These are phyloP conservation scores for Phalangium opilio DNA, from an alignment of 2,888 invertebrate species.

Conservation along the genomic window DNA sequence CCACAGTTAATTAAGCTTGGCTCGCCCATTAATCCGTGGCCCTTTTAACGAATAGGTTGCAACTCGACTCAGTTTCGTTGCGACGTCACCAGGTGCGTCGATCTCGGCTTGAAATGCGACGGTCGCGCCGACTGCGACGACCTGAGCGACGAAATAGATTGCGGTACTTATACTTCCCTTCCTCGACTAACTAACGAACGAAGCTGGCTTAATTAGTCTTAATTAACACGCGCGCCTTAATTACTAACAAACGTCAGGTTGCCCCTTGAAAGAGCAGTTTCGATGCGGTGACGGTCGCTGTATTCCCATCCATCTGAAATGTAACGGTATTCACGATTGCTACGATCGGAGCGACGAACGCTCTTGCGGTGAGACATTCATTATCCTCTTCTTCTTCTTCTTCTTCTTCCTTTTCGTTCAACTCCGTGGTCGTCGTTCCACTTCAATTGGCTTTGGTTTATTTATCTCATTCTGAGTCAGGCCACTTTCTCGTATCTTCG, in stretches of 20 bases:
- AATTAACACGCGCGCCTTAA: no score
- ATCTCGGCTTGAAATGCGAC: slow-evolving; percentile 41
- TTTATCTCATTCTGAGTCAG: no score
- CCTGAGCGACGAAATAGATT: slow-evolving; percentile 39
- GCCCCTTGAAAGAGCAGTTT: slow-evolving; percentile 35
- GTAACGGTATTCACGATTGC: slow-evolving; percentile 31
- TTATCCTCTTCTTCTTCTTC: no score
- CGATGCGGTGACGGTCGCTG: slow-evolving; percentile 45
- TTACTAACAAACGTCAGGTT: no score
- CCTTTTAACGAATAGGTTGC: neutral
- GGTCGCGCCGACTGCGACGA: slow-evolving; percentile 43
- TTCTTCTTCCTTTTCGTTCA: no score
- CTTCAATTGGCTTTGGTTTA: no score
- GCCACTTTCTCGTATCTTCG: no score
- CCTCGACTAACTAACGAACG: no score
- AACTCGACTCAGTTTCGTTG: slow-evolving; percentile 34
- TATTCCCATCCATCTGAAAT: slow-evolving; percentile 32
- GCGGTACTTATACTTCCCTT: neutral
- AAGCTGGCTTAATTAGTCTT: no score
- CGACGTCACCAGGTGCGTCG: slow-evolving; percentile 46
- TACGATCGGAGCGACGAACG: slow-evolving; percentile 38
- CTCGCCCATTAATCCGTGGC: no score
- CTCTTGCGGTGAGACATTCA: slow-evolving; percentile 15
- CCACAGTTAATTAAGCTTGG: no score
- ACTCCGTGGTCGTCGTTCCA: no score